Evolutionary conservation across 1,140 invertebrate species (phyloP), one percentile per base, ranked within the genome.

Genomic region (Drosophila equinoxialis): DNA sequence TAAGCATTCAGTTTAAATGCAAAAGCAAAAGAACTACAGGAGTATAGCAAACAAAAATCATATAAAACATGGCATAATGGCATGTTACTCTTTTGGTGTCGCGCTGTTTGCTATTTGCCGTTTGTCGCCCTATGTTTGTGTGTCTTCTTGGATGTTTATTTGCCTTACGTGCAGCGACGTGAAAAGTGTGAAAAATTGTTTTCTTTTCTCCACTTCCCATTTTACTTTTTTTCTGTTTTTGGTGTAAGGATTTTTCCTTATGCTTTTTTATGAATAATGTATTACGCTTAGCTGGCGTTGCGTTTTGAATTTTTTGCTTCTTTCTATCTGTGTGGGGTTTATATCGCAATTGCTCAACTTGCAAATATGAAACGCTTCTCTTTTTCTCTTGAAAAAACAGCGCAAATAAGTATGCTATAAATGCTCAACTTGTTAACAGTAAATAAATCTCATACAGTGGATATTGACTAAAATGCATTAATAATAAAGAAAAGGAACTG

Each of bases 181-280:
- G 77, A 71, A 79, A 79, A 79, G 77, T 79, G 77, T 79, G 74
- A 79, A 79, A 79, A 77, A 73, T 79, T 76, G 74, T 79, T 76
- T 77, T 77, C 59, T 71, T 48, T 57, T 58, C 58, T 41, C 55
- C 33, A 41, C 20, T 45, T 66, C 35, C 59, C 35, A 45, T 62
- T 57, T 23, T 23, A 23, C 2, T 35, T 60, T 72, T 7, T 30
- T 26, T 63, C 35, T 30, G 5, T 72, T 30, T 74, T 41, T 62
- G 59, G 55, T 20, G 35, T 41, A 26, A 76, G 70, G 71, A 64
- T 67, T 65, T 61, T 26, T 72, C 65, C 45, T 51, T 51, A 11
- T 51, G 45, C 45, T 51, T 72, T 79, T 77, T 77, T 77, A 79
- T 79, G 77, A 79, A 79, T 79, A 77, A 79, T 79, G 77, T 63